Conservation (phyloP, 2,797 vertebrate species). For the Tragelaphus eurycerus region DNA sequence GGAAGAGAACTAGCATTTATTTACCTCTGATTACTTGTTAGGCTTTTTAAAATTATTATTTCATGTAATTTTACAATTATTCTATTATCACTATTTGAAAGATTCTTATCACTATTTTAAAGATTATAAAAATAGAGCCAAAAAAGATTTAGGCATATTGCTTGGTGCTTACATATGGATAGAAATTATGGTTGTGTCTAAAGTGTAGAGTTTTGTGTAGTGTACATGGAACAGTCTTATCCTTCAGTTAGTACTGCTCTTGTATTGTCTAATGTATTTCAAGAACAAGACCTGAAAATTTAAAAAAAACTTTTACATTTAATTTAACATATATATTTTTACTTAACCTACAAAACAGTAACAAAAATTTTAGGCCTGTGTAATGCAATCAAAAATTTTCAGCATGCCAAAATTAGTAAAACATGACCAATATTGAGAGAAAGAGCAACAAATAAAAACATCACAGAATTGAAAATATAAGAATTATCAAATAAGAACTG, state of each 20-base stretch:
- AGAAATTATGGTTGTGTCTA: background rate
- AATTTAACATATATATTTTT: background rate
- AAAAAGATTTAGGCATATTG: background rate
- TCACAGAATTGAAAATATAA: background rate
- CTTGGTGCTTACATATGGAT: background rate
- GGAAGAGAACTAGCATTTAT: background rate
- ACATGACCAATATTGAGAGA: background rate
- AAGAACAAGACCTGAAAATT: background rate
- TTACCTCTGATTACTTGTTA: background rate
- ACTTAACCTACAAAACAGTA: background rate
- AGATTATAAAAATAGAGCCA: background rate
- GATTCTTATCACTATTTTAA: background rate
- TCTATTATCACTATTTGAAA: background rate
- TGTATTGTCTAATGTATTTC: background rate
- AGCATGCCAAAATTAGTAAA: background rate
- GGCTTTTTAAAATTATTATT: background rate
- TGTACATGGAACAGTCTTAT: accelerated
- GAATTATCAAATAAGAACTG: background rate
- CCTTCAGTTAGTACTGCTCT: background rate
- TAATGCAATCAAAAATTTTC: background rate
- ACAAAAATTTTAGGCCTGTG: background rate
- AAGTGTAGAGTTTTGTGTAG: background rate
- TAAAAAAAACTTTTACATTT: background rate
- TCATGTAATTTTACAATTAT: background rate
- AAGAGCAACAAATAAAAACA: background rate